These are phyloP conservation scores for Brachypteracias leptosomus DNA, from an alignment of 2,113 vertebrate genomes.

Conservation along the genomic window DNA sequence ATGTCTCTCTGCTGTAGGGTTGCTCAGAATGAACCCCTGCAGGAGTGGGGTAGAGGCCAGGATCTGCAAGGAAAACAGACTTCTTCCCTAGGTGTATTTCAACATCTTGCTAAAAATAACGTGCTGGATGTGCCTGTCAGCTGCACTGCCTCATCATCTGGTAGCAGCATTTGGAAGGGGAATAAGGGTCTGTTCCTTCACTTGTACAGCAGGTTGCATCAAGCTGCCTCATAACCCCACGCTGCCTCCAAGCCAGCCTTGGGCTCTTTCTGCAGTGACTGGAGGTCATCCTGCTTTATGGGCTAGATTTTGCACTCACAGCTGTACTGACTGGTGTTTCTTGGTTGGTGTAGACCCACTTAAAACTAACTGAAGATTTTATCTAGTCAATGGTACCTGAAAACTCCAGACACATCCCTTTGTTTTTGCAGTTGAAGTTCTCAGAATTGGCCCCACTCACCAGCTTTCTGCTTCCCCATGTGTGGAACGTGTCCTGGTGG, in stretches of 20 bases:
- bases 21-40: not conserved
- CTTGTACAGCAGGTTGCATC: not conserved
- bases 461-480: not conserved
- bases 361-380: not conserved
- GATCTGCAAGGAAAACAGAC: not conserved
- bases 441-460: not conserved
- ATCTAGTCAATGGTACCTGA: not conserved
- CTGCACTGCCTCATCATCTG: not conserved
- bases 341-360: not conserved
- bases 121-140: not conserved
- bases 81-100: not conserved
- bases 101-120: not conserved
- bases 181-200: not conserved
- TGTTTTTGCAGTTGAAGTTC: not conserved
- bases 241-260: rapidly evolving
- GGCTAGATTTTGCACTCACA: not conserved
- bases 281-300: not conserved
- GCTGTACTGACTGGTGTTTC: not conserved
- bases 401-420: not conserved
- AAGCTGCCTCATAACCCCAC: not conserved
- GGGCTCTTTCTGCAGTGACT: not conserved
- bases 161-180: not conserved
- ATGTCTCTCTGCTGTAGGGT: not conserved
- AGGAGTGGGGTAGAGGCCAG: not conserved
- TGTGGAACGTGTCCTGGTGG: not conserved